A percentile compares a stretch with the other conserved stretches of the same genome.
phyloP scores from a whole-genome alignment of 2,797 vertebrate species.

The Sebastes paucispinis region DNA sequence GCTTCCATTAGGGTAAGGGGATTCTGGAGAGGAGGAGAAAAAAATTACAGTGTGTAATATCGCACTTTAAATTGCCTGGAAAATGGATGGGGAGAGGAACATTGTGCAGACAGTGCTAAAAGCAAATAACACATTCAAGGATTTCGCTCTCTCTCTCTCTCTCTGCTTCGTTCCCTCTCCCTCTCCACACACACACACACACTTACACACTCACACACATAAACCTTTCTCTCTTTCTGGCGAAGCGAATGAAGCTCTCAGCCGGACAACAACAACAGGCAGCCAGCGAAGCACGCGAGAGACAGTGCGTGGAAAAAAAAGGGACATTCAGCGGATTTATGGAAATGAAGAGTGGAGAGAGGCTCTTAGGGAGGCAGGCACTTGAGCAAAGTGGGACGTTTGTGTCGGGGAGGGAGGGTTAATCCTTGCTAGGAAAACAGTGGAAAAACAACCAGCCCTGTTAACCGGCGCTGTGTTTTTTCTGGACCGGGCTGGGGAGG shows the following conservation, averaged over 20 bases:
- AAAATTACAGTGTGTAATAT: conserved; percentile 82
- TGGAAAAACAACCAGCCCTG: conserved; percentile 50
- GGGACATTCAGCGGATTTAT: conserved; percentile 77
- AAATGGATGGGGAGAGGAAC: conserved; percentile 85
- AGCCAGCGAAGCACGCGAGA: conserved; percentile 38
- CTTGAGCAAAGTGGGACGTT: conserved; percentile 72
- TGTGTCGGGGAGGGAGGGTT: conserved; percentile 12
- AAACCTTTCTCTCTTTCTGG: conserved; percentile 58
- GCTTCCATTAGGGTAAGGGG: conserved; percentile 86
- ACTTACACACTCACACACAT: conserved; percentile 32
- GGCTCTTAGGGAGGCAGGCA: conserved; percentile 69
- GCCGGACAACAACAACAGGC: conserved; percentile 73
- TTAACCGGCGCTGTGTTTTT: conserved; percentile 57
- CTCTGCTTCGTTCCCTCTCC: conserved; percentile 27
- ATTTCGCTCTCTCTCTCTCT: conserved; percentile 58
- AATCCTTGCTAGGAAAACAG: conserved; percentile 52
- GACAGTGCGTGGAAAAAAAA: conserved; percentile 39
- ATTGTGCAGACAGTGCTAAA: conserved; percentile 85
- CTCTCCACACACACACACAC: conserved; percentile 13
- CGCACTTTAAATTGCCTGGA: conserved; percentile 86
- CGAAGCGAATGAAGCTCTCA: conserved; percentile 72
- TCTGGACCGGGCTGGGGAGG: conserved; percentile 35
- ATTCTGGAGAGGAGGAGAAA: conserved; percentile 73
- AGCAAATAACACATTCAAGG: conserved; percentile 85
- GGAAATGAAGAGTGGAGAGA: conserved; percentile 75